Conservation (phyloP, 2,888 invertebrate genomes). For the Dryobota labecula region DNA sequence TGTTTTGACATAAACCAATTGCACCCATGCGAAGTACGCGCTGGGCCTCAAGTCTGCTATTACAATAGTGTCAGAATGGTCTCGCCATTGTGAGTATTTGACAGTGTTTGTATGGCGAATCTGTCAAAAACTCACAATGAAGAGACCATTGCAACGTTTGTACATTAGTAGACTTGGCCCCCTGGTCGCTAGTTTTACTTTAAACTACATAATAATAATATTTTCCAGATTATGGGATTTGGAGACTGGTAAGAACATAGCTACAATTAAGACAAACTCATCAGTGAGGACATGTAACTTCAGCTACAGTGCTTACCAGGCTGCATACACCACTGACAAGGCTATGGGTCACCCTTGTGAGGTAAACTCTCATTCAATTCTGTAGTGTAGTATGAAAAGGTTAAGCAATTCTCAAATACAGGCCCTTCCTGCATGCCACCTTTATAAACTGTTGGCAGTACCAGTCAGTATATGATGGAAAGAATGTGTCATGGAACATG, state of each 20-base stretch:
- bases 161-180: too few relatives aligned
- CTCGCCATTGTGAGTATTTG: too few relatives aligned
- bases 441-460: not conserved
- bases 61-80: too few relatives aligned
- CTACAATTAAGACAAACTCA: slow-evolving; percentile 94
- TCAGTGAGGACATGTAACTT: slow-evolving; percentile 98
- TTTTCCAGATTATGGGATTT: slow-evolving; percentile 96
- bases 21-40: not conserved
- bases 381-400: not conserved
- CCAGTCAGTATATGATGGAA: not conserved
- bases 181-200: not conserved
- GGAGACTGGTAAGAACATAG: slow-evolving; percentile 94
- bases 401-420: not conserved
- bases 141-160: too few relatives aligned
- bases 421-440: too few relatives aligned
- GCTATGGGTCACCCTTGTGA: slow-evolving; percentile 97
- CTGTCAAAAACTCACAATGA: too few relatives aligned
- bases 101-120: too few relatives aligned
- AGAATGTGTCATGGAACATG: not conserved
- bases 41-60: too few relatives aligned
- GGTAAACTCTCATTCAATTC: slow-evolving; percentile 68
- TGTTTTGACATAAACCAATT: not conserved
- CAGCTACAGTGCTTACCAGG: slow-evolving; percentile 97
- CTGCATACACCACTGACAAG: slow-evolving; percentile 98
- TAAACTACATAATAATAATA: not conserved